Evolutionary conservation across 2,888 invertebrate genomes (phyloP), one percentile per base, ranked within the genome.

Genomic region (Scaeva pyrastri): DNA sequence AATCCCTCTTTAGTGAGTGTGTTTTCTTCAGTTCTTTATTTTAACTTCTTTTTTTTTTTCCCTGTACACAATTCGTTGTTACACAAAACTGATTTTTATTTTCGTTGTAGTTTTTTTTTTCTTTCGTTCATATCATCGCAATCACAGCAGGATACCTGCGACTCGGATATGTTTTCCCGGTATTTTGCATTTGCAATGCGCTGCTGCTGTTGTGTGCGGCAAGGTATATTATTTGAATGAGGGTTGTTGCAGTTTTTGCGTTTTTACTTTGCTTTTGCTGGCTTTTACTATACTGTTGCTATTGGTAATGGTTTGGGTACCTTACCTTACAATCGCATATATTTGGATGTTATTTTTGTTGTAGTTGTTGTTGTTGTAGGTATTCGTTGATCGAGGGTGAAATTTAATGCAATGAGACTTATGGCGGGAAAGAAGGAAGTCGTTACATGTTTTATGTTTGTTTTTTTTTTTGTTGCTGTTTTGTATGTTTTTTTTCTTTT

Each of bases 91-190:
- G 16, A 48, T 45, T 16, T 31, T 31, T 31, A 8, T 31, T 31
- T 31, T 31, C 31, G n/a, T n/a, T n/a, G n/a, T n/a, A n/a, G n/a
- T n/a, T n/a, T 41, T 78, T 58, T 68, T 66, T 64, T n/a, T 26
- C n/a, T 66, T n/a, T n/a, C n/a, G 45, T 52, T 70, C 60, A 74
- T 78, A 71, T 64, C 45, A 77, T 55, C 68, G 45, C 56, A 86
- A 86, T 86, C 82, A 71, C 82, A 82, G 77, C 82, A 48, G 86
- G 86, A 82, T 86, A 86, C 86, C 86, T 86, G 82, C 70, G 86
- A 74, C 64, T 77, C 68, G 58, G 50, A 50, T 76, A 36, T 60
- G 36, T 81, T 78, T 74, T 73, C 74, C 82, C 76, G 55, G 82
- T 82, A 82, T 86, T 86, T 86, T 74, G 77, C 77, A 82, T 82